Conservation (phyloP, 2,113 vertebrate genomes). For the Atlantisia rogersi region DNA sequence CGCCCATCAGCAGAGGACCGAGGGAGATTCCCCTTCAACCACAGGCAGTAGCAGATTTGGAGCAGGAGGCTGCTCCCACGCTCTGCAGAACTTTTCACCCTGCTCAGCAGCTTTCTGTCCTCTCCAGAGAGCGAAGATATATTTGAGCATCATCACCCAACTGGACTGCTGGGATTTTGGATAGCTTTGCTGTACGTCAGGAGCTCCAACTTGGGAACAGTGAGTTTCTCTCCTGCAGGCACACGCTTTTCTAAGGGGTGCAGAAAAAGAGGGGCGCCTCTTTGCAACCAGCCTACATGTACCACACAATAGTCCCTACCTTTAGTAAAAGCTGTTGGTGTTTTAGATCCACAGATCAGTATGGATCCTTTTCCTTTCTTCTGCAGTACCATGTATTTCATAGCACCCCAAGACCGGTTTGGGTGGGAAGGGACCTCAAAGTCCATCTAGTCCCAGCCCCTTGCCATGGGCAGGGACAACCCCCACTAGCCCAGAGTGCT, state of each 20-base stretch:
- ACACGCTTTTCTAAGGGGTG: neutral
- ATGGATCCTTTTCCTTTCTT: neutral
- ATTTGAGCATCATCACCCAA: neutral
- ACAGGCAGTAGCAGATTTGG: neutral
- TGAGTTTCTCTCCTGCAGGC: neutral
- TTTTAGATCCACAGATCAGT: neutral
- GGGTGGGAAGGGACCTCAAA: no score
- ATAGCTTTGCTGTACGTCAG: neutral
- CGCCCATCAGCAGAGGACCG: fast-evolving
- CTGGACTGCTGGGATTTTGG: neutral
- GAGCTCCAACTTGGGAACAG: neutral
- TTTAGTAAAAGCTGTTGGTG: neutral
- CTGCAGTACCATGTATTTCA: fast-evolving
- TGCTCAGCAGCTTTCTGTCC: neutral
- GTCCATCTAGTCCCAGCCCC: no score
- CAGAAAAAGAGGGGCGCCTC: neutral
- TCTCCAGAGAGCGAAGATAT: neutral
- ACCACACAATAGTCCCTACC: neutral
- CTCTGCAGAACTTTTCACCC: neutral
- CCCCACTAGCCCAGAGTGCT: no score
- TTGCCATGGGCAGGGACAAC: no score
- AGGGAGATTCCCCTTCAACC: neutral
- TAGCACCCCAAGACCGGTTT: no score
- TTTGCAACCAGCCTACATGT: neutral
- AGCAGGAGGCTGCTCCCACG: neutral